These are phyloP conservation scores for Perizoma flavofasciatum DNA, from an alignment of 2,888 invertebrate genomes.

Conservation along the genomic window DNA sequence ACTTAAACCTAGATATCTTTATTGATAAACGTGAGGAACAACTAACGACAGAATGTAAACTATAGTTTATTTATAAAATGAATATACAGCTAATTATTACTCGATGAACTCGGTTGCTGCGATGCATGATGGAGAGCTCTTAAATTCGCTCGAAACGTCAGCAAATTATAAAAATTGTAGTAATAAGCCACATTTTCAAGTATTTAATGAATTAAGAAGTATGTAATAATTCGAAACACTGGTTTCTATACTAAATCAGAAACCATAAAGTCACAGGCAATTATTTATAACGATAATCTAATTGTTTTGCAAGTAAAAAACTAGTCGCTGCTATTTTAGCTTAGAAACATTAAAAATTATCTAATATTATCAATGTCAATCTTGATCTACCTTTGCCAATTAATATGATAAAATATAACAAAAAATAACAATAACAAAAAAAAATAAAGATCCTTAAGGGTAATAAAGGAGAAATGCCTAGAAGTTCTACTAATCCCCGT, in stretches of 20 bases:
- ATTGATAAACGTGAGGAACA: slow-evolving; percentile 22
- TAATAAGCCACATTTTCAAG: too few species aligned
- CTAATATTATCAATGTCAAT: slow-evolving; percentile 6
- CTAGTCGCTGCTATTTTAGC: not conserved
- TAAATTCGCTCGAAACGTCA: too few species aligned
- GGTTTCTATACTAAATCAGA: slow-evolving; percentile 15
- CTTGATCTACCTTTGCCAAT: slow-evolving; percentile 24
- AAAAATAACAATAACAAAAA: slow-evolving; percentile 31
- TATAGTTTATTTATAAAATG: too few species aligned
- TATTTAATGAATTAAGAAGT: slow-evolving; percentile 2
- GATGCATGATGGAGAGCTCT: too few species aligned
- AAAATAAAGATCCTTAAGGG: slow-evolving; percentile 31
- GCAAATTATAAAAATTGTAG: too few species aligned
- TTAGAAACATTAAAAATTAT: not conserved
- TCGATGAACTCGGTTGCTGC: too few species aligned
- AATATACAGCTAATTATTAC: too few species aligned
- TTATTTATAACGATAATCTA: not conserved
- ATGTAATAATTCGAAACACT: slow-evolving; percentile 7
- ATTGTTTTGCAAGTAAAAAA: slow-evolving; percentile 6
- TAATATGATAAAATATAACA: slow-evolving; percentile 29
- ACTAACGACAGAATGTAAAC: not conserved
- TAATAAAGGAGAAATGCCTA: slow-evolving; percentile 12
- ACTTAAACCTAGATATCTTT: slow-evolving; percentile 49
- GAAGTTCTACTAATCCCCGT: too few species aligned
- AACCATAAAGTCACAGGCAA: slow-evolving; percentile 25